Base-by-base conservation (phyloP, 2,797 vertebrate genomes). In the Bucorvus abyssinicus region DNA sequence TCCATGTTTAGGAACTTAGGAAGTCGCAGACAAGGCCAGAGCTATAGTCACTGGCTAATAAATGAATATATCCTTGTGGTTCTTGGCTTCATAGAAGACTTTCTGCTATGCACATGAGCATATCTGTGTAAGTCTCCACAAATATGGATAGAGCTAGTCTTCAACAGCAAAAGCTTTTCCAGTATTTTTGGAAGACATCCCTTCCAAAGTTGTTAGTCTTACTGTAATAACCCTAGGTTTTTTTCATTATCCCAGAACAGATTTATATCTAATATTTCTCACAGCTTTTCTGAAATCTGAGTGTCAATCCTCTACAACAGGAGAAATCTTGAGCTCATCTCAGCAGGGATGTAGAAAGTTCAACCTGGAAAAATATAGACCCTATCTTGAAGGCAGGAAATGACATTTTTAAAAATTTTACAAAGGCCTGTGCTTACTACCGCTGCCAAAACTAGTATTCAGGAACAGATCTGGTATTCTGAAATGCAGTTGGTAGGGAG, bases 271-370 rank as follows among this genome's bases (percentile, higher is more conserved):
- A 57, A 64, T 78, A 71, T 88, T 78, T 65, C 50, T 79, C 26
- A 45, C 8, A 76, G n/a, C 38, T 75, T 9, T 73, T 78, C 61
- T 75, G 38, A 93, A 84, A 88, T 81, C 38, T 91, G 21, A 1
- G 14, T 75, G 23, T 69, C 57, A 81, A 3, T 12, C 2, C 14
- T 20, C 45, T 86, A 57, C 82, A 75, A 20, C 4, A 71, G 29
- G 21, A 91, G 22, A 50, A 70, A 75, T 10, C 85, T 91, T 88
- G 34, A 93, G 38, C 23, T 91, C 67, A 57, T 40, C 55, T 89
- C 63, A 87, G 47, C 29, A 9, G 19, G 14, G 5, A 26, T 29
- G 7, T 52, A 65, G 38, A 45, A 90, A 63, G 20, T 65, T 89
- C 24, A 80, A 27, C 27, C 60, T 50, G 5, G 49, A 84, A 90